These are phyloP conservation scores for Ophion ventricosus DNA, from an alignment of 2,888 invertebrate genomes.

Conservation along the genomic window DNA sequence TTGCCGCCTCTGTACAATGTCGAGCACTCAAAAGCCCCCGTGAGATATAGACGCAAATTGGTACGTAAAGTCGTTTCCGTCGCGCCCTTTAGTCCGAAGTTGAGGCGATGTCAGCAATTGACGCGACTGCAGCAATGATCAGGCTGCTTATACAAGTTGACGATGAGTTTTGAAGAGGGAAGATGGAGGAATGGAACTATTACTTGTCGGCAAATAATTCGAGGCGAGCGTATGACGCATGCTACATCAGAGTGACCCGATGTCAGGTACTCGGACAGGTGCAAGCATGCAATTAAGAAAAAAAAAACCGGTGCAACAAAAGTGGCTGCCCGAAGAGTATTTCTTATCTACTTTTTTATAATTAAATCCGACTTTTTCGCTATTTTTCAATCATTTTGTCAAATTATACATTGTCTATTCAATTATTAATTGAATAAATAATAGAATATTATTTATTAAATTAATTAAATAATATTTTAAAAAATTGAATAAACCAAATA, in stretches of 20 bases:
- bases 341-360: background rate
- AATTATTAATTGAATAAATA: background rate
- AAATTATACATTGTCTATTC: background rate
- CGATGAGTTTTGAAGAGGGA: background rate
- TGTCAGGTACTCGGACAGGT: background rate
- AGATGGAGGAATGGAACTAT: conserved; percentile 12
- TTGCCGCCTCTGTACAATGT: background rate
- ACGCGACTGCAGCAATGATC: background rate
- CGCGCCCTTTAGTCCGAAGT: too few species aligned
- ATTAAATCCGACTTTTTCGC: background rate
- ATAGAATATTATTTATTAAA: background rate
- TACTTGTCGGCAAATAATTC: conserved; percentile 31
- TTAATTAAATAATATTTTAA: background rate
- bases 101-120: background rate
- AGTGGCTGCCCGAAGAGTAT: background rate
- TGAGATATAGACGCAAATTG: background rate
- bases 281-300: background rate
- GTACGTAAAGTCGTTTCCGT: too few species aligned
- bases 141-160: background rate
- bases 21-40: background rate
- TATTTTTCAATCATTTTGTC: background rate
- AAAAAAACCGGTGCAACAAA: background rate
- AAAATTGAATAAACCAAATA: background rate
- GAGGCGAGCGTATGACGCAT: conserved; percentile 1
- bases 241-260: background rate